These are phyloP conservation scores for Heterohyrax brucei DNA, from an alignment of 2,797 vertebrate species.

Conservation along the genomic window DNA sequence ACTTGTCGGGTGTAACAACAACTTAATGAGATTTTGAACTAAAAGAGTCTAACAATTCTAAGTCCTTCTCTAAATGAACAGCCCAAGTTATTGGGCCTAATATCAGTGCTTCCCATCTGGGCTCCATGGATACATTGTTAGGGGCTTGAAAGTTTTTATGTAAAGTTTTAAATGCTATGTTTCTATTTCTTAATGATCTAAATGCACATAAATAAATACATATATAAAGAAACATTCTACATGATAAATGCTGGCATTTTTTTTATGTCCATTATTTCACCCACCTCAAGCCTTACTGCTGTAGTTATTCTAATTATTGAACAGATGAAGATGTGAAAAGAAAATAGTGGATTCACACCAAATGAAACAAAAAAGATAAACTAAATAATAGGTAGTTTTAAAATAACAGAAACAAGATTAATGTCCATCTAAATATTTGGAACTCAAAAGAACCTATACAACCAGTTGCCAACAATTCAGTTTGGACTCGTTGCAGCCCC, in stretches of 20 bases:
- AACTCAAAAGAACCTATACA: neutral
- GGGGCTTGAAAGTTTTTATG: neutral
- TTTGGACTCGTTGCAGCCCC: too few species aligned
- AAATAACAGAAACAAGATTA: slow-evolving; percentile 4
- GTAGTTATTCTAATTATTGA: neutral
- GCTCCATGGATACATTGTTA: neutral
- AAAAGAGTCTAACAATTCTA: neutral
- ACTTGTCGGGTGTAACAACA: too few species aligned
- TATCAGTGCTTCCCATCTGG: neutral
- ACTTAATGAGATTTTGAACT: slow-evolving; percentile 13
- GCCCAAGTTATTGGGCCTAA: neutral
- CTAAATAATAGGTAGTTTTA: neutral
- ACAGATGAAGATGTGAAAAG: neutral
- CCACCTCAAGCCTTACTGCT: neutral
- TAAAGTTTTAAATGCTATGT: neutral
- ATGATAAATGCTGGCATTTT: neutral
- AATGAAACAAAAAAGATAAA: neutral
- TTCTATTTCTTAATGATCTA: neutral
- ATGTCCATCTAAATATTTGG: neutral
- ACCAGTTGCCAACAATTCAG: too few species aligned
- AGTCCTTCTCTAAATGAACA: neutral
- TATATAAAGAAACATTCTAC: neutral
- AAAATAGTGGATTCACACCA: slow-evolving; percentile 13
- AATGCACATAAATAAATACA: neutral
- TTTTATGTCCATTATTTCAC: neutral